These are phyloP conservation scores for Motacilla alba DNA, from an alignment of 2,113 vertebrate species.

Conservation along the genomic window DNA sequence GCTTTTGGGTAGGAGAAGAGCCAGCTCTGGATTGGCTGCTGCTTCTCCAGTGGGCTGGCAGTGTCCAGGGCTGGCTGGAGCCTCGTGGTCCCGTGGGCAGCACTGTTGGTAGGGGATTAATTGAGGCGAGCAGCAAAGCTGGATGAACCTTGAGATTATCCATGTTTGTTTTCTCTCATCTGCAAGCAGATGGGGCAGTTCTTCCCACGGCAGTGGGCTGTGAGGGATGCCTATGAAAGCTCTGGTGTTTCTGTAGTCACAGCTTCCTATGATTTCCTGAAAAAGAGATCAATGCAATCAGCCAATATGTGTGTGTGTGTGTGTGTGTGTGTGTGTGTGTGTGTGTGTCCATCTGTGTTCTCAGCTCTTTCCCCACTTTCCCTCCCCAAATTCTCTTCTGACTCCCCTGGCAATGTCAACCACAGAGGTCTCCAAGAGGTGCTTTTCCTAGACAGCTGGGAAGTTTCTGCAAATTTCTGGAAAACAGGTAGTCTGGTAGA, in stretches of 20 bases:
- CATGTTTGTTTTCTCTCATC: not conserved
- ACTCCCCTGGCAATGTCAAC: not conserved
- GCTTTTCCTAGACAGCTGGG: not conserved
- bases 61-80: not conserved
- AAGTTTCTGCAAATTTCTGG: not conserved
- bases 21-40: not conserved
- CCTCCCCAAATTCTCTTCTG: not conserved
- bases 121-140: rapidly evolving
- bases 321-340: not conserved
- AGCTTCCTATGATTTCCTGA: not conserved
- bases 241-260: not conserved
- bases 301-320: not conserved
- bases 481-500: not conserved
- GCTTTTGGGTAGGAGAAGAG: not conserved
- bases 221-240: not conserved
- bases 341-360: not conserved
- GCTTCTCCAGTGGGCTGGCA: not conserved
- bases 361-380: not conserved
- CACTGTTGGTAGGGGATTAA: not conserved
- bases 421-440: not conserved
- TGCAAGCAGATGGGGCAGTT: not conserved
- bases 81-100: rapidly evolving
- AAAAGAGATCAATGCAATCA: not conserved
- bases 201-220: not conserved
- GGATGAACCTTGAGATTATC: not conserved